Conservation (phyloP, 2,888 invertebrate species). For the Tricholauxania praeusta region DNA sequence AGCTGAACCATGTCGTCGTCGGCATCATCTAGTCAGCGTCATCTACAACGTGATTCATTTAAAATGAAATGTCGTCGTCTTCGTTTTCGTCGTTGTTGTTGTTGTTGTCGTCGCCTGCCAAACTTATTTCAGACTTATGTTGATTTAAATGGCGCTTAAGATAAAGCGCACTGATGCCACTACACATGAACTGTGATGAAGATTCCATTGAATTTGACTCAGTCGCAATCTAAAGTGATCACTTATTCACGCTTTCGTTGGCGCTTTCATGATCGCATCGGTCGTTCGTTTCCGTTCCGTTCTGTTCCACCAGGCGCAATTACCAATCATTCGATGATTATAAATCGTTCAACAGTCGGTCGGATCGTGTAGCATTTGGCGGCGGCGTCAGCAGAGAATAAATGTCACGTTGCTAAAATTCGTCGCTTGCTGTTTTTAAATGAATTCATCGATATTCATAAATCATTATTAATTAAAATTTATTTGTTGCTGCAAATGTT, state of each 20-base stretch:
- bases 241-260: slow-evolving; percentile 13
- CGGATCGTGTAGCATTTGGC: background rate
- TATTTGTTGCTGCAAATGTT: too few relatives aligned
- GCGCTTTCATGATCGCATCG: slow-evolving; percentile 2
- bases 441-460: slow-evolving; percentile 8
- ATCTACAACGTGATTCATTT: slow-evolving; percentile 19
- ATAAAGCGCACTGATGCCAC: background rate
- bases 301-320: background rate
- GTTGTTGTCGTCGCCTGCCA: background rate
- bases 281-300: too few relatives aligned
- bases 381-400: background rate
- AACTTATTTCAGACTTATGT: slow-evolving; percentile 19
- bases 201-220: slow-evolving; percentile 2
- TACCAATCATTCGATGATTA: slow-evolving; percentile 1
- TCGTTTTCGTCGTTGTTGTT: background rate
- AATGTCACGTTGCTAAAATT: slow-evolving; percentile 4
- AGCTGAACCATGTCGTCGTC: slow-evolving; percentile 9
- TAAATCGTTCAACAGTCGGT: slow-evolving; percentile 11
- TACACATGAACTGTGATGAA: background rate
- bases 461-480: slow-evolving; percentile 13
- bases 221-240: slow-evolving; percentile 17
- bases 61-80: background rate
- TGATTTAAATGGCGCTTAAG: slow-evolving; percentile 17
- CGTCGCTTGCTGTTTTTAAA: background rate
- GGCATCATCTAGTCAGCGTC: background rate